These are phyloP conservation scores for Hydropsyche tenuis DNA, from an alignment of 1,140 invertebrate genomes.

Conservation along the genomic window DNA sequence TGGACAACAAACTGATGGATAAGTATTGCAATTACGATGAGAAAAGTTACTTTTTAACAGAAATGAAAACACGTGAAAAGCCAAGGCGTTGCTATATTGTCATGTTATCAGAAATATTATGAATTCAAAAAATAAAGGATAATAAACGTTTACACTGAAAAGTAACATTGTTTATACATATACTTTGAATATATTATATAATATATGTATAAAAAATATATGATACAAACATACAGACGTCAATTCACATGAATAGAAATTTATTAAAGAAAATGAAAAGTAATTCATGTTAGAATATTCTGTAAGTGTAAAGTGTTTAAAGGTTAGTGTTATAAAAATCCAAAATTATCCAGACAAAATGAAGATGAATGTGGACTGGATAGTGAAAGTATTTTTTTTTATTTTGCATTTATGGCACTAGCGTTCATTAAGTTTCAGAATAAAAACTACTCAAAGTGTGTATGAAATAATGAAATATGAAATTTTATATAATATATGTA, in stretches of 20 bases:
- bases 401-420: too few relatives aligned
- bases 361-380: too few relatives aligned
- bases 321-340: too few relatives aligned
- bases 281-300: conserved; percentile 1
- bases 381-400: too few relatives aligned
- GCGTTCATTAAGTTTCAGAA: too few relatives aligned
- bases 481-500: too few relatives aligned
- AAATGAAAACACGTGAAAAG: conserved; percentile 18
- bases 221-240: not conserved
- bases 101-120: not conserved
- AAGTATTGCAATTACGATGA: too few relatives aligned
- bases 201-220: conserved; percentile 9
- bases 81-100: conserved; percentile 19
- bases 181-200: not conserved
- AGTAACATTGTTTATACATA: not conserved
- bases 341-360: too few relatives aligned
- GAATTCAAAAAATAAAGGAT: not conserved
- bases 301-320: not conserved
- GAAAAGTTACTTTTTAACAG: too few relatives aligned
- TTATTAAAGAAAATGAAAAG: conserved; percentile 19
- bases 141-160: not conserved
- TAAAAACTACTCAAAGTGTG: too few relatives aligned
- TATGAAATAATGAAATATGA: too few relatives aligned
- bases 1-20: too few relatives aligned
- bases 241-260: not conserved